Evolutionary conservation across 2,888 invertebrate genomes (phyloP).

Genomic region (Himalopsyche kuldschensis): DNA sequence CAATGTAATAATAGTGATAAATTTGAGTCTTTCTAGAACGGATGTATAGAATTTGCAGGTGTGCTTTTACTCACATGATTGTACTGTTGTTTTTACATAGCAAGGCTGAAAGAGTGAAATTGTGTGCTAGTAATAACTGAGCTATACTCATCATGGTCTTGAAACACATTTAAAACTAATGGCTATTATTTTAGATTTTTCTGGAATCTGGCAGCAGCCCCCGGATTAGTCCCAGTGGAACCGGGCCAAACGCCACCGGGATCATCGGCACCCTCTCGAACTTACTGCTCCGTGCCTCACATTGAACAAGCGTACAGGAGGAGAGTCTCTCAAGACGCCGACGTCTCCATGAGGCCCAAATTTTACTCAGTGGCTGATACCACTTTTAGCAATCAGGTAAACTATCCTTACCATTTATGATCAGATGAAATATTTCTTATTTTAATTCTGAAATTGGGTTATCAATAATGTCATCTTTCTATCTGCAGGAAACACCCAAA

Average conservation of each 20-base stretch:
- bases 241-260: not conserved
- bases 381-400: slow-evolving; percentile 66
- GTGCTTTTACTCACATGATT: no score
- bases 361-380: slow-evolving; percentile 87
- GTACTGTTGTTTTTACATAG: no score
- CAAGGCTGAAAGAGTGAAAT: no score
- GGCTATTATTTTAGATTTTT: slow-evolving; percentile 42
- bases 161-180: not conserved
- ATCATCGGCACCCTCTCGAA: slow-evolving; percentile 45
- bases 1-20: no score
- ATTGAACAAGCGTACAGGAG: slow-evolving; percentile 54
- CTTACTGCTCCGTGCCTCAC: slow-evolving; percentile 55
- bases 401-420: not conserved
- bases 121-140: no score
- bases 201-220: slow-evolving; percentile 57
- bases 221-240: slow-evolving; percentile 48
- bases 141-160: no score
- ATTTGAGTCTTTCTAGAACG: no score
- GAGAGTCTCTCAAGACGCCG: slow-evolving; percentile 58
- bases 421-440: no score
- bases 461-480: not conserved
- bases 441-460: not conserved
- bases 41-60: no score
- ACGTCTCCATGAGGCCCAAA: slow-evolving; percentile 78
- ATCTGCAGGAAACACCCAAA: slow-evolving; percentile 78